Percentiles rank a stretch among this genome's conserved stretches.
phyloP scores from a whole-genome alignment of 2,113 vertebrate genomes.

The Chlorodrepanis virens region DNA sequence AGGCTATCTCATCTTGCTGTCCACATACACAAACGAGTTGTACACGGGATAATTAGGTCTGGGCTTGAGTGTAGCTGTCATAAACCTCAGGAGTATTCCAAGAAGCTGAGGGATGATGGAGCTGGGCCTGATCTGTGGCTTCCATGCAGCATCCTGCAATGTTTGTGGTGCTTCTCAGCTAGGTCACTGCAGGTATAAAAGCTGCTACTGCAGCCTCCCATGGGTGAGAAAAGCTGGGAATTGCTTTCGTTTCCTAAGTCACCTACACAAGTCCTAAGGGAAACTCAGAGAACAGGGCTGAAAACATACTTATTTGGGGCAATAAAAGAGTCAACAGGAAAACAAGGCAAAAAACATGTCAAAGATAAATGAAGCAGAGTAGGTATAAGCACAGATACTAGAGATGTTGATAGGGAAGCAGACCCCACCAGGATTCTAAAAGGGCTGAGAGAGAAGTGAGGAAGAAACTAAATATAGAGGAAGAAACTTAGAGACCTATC shows the following conservation, averaged over 20 bases:
- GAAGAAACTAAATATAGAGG: background rate
- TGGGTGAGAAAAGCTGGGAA: background rate
- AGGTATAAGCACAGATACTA: background rate
- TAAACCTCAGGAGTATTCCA: background rate
- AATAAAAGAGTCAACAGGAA: background rate
- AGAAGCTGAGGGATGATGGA: background rate
- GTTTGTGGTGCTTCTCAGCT: background rate
- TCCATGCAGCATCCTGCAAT: rapidly evolving
- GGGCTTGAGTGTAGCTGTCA: background rate
- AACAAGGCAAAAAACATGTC: background rate
- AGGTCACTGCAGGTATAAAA: background rate
- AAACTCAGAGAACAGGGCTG: background rate
- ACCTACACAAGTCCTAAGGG: background rate
- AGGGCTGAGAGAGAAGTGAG: background rate
- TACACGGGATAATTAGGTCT: background rate
- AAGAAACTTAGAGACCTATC: background rate
- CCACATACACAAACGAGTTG: rapidly evolving
- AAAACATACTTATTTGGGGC: background rate
- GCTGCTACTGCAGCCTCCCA: background rate
- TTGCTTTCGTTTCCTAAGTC: background rate
- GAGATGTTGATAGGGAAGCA: background rate
- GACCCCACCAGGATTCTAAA: background rate
- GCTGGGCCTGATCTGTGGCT: background rate
- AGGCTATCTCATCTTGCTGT: background rate
- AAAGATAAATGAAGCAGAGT: background rate